Base-by-base conservation (phyloP, 2,113 vertebrate genomes). In the Setophaga coronata region DNA sequence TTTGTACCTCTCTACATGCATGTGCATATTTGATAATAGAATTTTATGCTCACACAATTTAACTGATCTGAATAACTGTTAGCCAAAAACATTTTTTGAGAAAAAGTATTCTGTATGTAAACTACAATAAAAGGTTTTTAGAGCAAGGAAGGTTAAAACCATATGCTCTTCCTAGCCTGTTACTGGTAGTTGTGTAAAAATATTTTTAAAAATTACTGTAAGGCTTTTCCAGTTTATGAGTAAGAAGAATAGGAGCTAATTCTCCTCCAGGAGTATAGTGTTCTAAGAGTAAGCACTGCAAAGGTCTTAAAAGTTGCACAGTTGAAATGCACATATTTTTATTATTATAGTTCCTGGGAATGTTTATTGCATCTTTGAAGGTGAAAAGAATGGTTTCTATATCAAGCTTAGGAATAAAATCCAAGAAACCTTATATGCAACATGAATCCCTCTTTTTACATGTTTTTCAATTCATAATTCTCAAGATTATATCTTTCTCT, bases 161-260 rank as follows among this genome's bases (percentile, higher is more conserved):
- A 31, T 18, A 21, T 3, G 1, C 1, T 51, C 24, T 66, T 92
- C 5, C 10, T 62, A 47, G 4, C 10, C 40, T 66, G 4, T 72
- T 62, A 25, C 7, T 31, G 10, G 19, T 6, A 62, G 19, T 26
- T 38, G 12, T 38, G 15, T 18, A 28, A 28, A 61, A 66, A 48
- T 4, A 12, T 5, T 61, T 76, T 56, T 0, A 18, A 24, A 86
- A 53, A 25, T 64, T 67, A 48, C 10, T 3, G 4, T 24, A 43
- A 57, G 29, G 1, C 2, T 58, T 79, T 58, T 18, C 5, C 38
- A 26, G 7, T 47, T 34, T 16, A 14, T 1, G 0, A 38, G 11
- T 23, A 47, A 66, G n/a, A 82, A 54, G 34, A 82, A 21, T 13
- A 62, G 10, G 15, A 4, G 9, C 8, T 54, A 43, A n/a, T 54